phyloP scores from a whole-genome alignment of 2,888 invertebrate species.

The Anticlea derivata region DNA sequence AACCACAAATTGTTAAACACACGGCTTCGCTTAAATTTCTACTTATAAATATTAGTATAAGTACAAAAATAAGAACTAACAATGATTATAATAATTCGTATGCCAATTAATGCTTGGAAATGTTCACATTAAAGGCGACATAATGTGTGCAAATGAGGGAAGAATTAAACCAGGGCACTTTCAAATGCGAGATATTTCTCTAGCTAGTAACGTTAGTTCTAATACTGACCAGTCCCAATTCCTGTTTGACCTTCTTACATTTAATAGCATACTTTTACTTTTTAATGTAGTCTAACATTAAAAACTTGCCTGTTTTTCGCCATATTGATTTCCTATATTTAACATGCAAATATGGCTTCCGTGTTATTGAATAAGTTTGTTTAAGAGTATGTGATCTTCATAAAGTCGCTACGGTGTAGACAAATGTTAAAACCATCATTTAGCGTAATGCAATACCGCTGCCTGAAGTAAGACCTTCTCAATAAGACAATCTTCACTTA shows the following conservation, averaged over 20 bases:
- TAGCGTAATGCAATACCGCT: neutral
- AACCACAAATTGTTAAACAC: no score
- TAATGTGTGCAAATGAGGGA: no score
- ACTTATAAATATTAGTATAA: no score
- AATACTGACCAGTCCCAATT: constrained; percentile 20
- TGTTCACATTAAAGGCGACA: no score
- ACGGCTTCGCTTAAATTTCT: no score
- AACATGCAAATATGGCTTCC: constrained; percentile 8
- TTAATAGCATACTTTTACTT: constrained; percentile 42
- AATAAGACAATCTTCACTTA: no score
- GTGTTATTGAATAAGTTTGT: constrained; percentile 3
- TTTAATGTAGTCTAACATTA: constrained; percentile 37
- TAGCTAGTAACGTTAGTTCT: no score
- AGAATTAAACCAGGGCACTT: no score
- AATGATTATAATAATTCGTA: no score
- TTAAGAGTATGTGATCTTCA: neutral
- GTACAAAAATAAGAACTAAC: no score
- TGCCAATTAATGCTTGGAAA: no score
- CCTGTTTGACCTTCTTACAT: constrained; percentile 23
- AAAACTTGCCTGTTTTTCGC: constrained; percentile 29
- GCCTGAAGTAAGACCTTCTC: no score
- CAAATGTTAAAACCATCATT: neutral
- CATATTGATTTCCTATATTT: constrained; percentile 15
- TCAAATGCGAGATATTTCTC: neutral
- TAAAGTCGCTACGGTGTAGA: neutral